Percentiles rank a stretch among this genome's conserved stretches.
These are phyloP conservation scores for Typhlomys cinereus DNA, from an alignment of 2,113 vertebrate species.

Conservation along the genomic window DNA sequence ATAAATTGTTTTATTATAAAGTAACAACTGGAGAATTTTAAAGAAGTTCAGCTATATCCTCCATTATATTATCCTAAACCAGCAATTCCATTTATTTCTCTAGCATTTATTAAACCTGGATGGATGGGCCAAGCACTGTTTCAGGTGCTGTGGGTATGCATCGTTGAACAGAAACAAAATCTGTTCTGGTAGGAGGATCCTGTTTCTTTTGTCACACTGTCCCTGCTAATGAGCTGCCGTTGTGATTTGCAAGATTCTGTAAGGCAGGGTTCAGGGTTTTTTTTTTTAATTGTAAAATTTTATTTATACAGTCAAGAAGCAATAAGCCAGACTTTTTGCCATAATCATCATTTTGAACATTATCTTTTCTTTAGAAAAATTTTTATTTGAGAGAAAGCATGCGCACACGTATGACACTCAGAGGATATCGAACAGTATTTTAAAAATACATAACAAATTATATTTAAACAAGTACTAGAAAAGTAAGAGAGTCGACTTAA, in stretches of 20 bases:
- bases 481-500: slow-evolving; percentile 82
- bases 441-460: slow-evolving; percentile 76
- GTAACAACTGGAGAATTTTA: neutral
- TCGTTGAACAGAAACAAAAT: neutral
- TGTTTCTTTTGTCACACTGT: neutral
- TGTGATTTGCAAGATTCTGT: neutral
- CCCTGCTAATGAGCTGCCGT: neutral
- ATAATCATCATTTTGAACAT: slow-evolving; percentile 73
- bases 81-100: neutral
- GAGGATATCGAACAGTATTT: no score
- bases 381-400: no score
- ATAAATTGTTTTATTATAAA: neutral
- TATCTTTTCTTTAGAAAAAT: no score
- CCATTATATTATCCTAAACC: neutral
- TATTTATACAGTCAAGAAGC: slow-evolving; percentile 84
- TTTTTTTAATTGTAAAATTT: slow-evolving; percentile 82
- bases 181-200: accelerated
- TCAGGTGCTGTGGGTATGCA: neutral
- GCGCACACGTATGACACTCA: no score
- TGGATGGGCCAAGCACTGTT: neutral
- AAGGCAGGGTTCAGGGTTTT: neutral
- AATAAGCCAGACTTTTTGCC: slow-evolving; percentile 73
- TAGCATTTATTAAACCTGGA: neutral
- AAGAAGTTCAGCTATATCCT: neutral
- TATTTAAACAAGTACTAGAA: slow-evolving; percentile 75